Evolutionary conservation across 1,140 invertebrate species (phyloP), one percentile per base, ranked within the genome.

Genomic region (Aricia agestis): DNA sequence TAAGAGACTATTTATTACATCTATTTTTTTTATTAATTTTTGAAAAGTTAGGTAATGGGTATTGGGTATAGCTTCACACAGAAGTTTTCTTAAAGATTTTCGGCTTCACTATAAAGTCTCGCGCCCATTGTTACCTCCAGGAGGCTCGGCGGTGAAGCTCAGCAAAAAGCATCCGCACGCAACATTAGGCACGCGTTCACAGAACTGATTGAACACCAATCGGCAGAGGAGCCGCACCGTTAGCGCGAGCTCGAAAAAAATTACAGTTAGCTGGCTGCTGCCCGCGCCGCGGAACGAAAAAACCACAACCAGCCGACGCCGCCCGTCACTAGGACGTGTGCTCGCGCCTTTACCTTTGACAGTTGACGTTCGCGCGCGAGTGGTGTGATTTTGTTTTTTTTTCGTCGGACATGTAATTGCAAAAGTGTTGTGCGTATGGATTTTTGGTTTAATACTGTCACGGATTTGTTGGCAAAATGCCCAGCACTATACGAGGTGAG

Each of bases 241-340:
- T 88, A 89, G 76, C 77, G 74, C 75, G 70, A 86, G 82, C 84
- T 84, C 86, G 84, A 87, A 89, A 90, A 90, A 90, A 89, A 86
- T 67, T 88, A 90, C 86, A 89, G 88, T 90, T 90, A 90, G 65
- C 74, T 76, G 70, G 25, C 25, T 25, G 15, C 74, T 78, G 81
- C 74, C 76, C 79, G 80, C 74, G 85, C 81, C 78, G 75, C 77
- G 80, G 80, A 75, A 79, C 86, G 85, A 89, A 90, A 90, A 90
- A 90, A 90, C 81, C 86, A 89, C 81, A 83, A 82, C 72, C 80
- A 71, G 68, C 73, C 75, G 72, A 76, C 73, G 76, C 78, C 72
- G 78, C 84, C 84, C 83, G 76, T 84, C 81, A 82, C 78, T 78
- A 82, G 78, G 84, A 90, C 88, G 88, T 87, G 76, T 75, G 70